Conservation (phyloP, 1,140 invertebrate genomes). For the Coenobita brevimanus region DNA sequence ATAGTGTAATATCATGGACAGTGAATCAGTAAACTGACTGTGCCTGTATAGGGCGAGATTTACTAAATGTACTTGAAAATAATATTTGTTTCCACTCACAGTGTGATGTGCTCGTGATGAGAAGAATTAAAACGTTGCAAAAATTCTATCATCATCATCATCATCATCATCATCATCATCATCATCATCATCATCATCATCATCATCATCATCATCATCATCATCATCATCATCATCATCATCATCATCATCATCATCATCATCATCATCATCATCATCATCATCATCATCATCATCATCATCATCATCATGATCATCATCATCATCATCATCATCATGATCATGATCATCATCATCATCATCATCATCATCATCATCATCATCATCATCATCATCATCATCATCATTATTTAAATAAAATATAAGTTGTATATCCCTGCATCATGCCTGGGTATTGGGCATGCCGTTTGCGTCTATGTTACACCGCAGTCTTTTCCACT, state of each 20-base stretch:
- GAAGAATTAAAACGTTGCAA: no score
- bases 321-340: conserved; percentile 1
- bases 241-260: conserved; percentile 29
- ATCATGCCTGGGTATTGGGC: no score
- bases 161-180: conserved; percentile 29
- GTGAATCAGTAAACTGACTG: no score
- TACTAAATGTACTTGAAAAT: no score
- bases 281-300: conserved; percentile 29
- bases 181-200: conserved; percentile 29
- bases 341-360: conserved; percentile 20
- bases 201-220: conserved; percentile 26
- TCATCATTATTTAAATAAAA: conserved; percentile 13
- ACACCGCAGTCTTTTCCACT: no score
- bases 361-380: conserved; percentile 29
- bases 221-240: conserved; percentile 29
- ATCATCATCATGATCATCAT: conserved; percentile 21
- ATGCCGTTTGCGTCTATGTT: no score
- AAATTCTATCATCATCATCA: no score
- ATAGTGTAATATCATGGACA: no score
- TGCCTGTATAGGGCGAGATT: no score
- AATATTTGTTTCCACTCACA: no score
- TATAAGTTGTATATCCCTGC: no score
- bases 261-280: conserved; percentile 29
- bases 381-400: conserved; percentile 29
- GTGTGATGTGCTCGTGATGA: no score